Evolutionary conservation across 2,113 vertebrate genomes (phyloP).

Genomic region (Suncus etruscus): DNA sequence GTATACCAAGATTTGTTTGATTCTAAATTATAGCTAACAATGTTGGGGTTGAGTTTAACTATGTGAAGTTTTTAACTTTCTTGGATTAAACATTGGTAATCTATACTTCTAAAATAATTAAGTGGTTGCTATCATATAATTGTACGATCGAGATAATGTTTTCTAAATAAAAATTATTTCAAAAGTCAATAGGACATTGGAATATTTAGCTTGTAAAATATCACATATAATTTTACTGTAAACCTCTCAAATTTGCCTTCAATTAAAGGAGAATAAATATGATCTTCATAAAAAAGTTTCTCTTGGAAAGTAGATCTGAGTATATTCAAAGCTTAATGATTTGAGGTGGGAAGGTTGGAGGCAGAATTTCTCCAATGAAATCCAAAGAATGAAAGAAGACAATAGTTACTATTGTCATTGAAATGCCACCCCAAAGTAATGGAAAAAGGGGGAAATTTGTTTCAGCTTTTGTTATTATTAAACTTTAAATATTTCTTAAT

Average conservation of each 20-base stretch:
- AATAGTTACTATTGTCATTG: neutral
- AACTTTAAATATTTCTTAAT: neutral
- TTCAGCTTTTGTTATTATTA: neutral
- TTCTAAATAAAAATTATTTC: neutral
- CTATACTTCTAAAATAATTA: conserved; percentile 27
- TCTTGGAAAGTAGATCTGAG: conserved; percentile 53
- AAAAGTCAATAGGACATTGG: neutral
- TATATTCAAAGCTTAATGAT: conserved; percentile 38
- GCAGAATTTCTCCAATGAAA: neutral
- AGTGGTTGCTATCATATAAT: conserved; percentile 55
- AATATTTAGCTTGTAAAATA: conserved; percentile 12
- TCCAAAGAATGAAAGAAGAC: neutral
- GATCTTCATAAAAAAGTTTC: conserved; percentile 60
- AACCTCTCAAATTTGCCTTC: conserved; percentile 40
- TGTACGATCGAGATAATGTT: conserved; percentile 23
- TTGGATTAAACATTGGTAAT: conserved; percentile 16
- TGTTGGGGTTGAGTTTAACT: conserved; percentile 24
- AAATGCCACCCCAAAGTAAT: neutral
- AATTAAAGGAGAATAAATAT: conserved; percentile 52
- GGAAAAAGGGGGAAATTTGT: conserved; percentile 3
- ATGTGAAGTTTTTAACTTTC: conserved; percentile 42
- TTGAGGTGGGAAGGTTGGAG: neutral
- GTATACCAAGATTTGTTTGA: conserved; percentile 65
- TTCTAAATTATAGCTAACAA: conserved; percentile 45
- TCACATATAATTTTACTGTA: neutral